A percentile compares a stretch with the other conserved stretches of the same genome.
These are phyloP conservation scores for Phocides pigmalion DNA, from an alignment of 1,140 invertebrate species.

Conservation along the genomic window DNA sequence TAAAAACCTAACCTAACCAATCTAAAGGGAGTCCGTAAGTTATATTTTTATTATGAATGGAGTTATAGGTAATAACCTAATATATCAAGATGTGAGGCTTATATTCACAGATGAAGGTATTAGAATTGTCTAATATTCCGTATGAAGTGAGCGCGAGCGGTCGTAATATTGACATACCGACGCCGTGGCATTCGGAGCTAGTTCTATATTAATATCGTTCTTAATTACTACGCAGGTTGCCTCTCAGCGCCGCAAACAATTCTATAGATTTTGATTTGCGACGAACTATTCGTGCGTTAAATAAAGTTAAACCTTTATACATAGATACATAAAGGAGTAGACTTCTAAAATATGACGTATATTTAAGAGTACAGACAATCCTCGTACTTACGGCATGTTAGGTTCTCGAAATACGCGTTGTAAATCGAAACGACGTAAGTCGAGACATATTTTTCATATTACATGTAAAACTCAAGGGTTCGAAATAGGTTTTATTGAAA, in stretches of 20 bases:
- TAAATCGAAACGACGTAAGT: too few relatives aligned
- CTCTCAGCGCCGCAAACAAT: not conserved
- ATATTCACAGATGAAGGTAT: not conserved
- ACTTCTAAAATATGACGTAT: too few relatives aligned
- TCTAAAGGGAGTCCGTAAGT: too few relatives aligned
- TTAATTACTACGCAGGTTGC: constrained; percentile 49
- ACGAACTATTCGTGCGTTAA: not conserved
- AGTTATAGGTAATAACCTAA: not conserved
- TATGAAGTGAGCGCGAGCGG: not conserved
- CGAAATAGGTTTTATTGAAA: too few relatives aligned
- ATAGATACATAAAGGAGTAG: too few relatives aligned
- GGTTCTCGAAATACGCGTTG: too few relatives aligned
- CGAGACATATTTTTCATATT: too few relatives aligned
- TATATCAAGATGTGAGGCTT: not conserved
- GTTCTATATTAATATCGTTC: constrained; percentile 57
- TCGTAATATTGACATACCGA: not conserved
- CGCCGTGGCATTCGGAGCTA: constrained; percentile 46
- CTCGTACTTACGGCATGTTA: too few relatives aligned
- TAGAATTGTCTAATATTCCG: not conserved
- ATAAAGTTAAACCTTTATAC: not conserved
- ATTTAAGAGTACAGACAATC: too few relatives aligned
- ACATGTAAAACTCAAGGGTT: too few relatives aligned
- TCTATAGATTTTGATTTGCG: not conserved
- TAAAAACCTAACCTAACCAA: too few relatives aligned
- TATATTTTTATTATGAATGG: too few relatives aligned